Evolutionary conservation across 2,113 vertebrate genomes (phyloP).

Genomic region (Nibea albiflora): DNA sequence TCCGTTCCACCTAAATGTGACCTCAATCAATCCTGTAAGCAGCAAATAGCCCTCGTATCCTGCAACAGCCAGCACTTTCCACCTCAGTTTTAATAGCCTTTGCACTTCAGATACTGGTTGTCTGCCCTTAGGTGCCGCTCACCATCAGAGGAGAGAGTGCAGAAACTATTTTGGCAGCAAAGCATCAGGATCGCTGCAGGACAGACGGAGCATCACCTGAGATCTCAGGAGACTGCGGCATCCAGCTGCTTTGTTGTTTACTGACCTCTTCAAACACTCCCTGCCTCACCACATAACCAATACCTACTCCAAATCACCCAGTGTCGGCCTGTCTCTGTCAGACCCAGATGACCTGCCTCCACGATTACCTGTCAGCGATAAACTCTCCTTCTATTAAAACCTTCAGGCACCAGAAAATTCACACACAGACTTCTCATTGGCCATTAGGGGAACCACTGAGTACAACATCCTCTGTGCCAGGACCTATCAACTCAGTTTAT

Average conservation of each 20-base stretch:
- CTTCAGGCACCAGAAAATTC: neutral
- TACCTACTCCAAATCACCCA: slow-evolving; percentile 2
- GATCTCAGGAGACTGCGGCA: slow-evolving; percentile 47
- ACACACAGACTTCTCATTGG: neutral
- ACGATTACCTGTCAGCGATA: neutral
- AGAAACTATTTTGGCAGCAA: slow-evolving; percentile 44
- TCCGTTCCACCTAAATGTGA: slow-evolving; percentile 13
- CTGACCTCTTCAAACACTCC: slow-evolving; percentile 23
- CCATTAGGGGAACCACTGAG: neutral
- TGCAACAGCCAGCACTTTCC: slow-evolving; percentile 22
- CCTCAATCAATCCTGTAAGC: slow-evolving; percentile 16
- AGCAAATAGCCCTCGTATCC: neutral
- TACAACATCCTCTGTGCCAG: neutral
- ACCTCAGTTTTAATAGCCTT: slow-evolving; percentile 10
- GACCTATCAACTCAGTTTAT: neutral
- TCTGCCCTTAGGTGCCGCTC: slow-evolving; percentile 14
- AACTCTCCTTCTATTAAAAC: slow-evolving; percentile 5
- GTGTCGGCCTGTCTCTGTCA: neutral
- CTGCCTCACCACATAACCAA: slow-evolving; percentile 1
- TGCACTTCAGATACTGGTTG: slow-evolving; percentile 8
- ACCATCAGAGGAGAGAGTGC: slow-evolving; percentile 10
- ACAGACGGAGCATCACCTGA: slow-evolving; percentile 45
- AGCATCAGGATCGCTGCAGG: slow-evolving; percentile 41
- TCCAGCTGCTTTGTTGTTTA: slow-evolving; percentile 46
- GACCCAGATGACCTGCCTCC: neutral